Percentiles rank a stretch among this genome's conserved stretches.
These are phyloP conservation scores for Sebastes diaconus DNA, from an alignment of 2,797 vertebrate genomes.

Conservation along the genomic window DNA sequence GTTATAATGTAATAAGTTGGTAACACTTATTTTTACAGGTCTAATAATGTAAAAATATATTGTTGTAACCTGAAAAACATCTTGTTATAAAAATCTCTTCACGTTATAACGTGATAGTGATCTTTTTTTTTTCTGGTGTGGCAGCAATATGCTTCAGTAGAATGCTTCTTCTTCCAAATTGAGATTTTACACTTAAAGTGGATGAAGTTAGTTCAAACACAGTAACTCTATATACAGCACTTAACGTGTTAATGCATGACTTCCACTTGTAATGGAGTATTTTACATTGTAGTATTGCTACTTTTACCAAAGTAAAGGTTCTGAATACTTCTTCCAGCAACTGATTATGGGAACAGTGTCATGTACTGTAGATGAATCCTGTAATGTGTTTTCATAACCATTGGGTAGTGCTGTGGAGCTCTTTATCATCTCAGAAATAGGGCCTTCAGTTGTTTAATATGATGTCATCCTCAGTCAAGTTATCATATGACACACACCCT, in stretches of 20 bases:
- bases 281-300: neutral
- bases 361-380: neutral
- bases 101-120: too few relatives aligned
- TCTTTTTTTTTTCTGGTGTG: too few relatives aligned
- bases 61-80: too few relatives aligned
- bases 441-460: slow-evolving; percentile 21
- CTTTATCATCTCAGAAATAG: neutral
- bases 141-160: too few relatives aligned
- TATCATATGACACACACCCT: slow-evolving; percentile 69
- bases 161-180: neutral
- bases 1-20: too few relatives aligned
- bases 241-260: too few relatives aligned
- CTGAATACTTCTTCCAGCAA: neutral
- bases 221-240: neutral
- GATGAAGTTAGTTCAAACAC: neutral
- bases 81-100: too few relatives aligned
- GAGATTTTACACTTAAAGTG: neutral
- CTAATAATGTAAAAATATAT: too few relatives aligned
- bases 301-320: neutral
- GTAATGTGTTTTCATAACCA: slow-evolving; percentile 29
- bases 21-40: too few relatives aligned
- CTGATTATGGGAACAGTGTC: neutral
- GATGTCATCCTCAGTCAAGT: slow-evolving; percentile 66
- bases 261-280: too few relatives aligned
- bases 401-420: slow-evolving; percentile 46